Evolutionary conservation across 2,113 vertebrate genomes (phyloP), one percentile per base, ranked within the genome.

Genomic region (Cephalopholis sonnerati): DNA sequence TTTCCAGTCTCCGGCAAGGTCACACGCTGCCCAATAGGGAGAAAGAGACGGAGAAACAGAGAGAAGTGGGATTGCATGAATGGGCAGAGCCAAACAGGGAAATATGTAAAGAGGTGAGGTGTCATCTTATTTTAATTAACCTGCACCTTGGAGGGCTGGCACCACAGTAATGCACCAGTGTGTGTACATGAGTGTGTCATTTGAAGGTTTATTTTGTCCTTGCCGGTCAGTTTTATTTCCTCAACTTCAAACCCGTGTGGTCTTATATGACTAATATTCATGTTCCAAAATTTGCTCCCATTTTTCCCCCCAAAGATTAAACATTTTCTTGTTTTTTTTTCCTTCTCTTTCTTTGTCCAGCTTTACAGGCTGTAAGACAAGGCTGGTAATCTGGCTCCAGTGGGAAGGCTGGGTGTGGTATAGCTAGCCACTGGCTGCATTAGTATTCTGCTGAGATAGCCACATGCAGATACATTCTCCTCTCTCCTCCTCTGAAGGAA

Each of bases 1-100:
- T 95, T 92, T 93, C 79, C 94, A 95, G 96, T 96, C 94, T 95
- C 94, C 93, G 96, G 95, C 97, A 98, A 98, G 97, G 97, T 98
- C 96, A 97, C 92, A 94, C 91, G 93, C 89, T 95, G 93, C 81
- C 79, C 85, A 72, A 74, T 46, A 62, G 83, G 82, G 81, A 77
- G 80, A 58, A 93, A n/a, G 74, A 70, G 55, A 86, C 63, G 78
- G 75, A 70, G 83, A 84, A 85, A 81, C 69, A 25, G 79, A 74
- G 79, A 81, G 86, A 74, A 68, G 74, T 80, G 94, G 95, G 95
- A 95, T 91, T 93, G 93, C 91, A 92, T 92, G 93, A 88, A 93
- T 93, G 92, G 94, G 94, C 94, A 95, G 94, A 96, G 90, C 94
- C 90, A 94, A 93, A 95, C 81, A 71, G 79, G 84, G 81, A 94